These are phyloP conservation scores for Lepidotrigona ventralis DNA, from an alignment of 1,140 invertebrate genomes.

Conservation along the genomic window DNA sequence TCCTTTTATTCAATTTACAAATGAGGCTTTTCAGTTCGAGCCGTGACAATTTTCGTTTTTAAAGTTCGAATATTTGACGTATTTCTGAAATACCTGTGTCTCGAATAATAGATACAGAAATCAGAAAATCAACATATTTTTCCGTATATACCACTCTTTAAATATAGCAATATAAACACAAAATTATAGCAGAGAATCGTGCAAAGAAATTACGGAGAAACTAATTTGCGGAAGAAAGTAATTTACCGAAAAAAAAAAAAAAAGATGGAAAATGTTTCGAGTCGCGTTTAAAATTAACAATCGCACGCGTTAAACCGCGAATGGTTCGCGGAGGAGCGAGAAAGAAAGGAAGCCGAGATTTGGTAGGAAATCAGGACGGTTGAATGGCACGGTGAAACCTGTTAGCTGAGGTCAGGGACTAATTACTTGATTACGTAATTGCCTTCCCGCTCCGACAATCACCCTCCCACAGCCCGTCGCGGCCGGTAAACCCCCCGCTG, in stretches of 20 bases:
- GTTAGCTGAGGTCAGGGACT: slow-evolving; percentile 77
- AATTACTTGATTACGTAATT: slow-evolving; percentile 79
- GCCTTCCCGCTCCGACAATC: slow-evolving; percentile 68
- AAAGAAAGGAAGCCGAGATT: slow-evolving; percentile 38
- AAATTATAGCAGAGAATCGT: not conserved
- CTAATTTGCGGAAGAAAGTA: too few relatives aligned
- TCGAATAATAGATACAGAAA: not conserved
- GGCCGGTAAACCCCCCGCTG: slow-evolving; percentile 66
- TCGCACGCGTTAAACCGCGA: not conserved
- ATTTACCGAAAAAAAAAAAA: too few relatives aligned
- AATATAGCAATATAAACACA: not conserved
- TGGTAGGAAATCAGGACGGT: slow-evolving; percentile 55
- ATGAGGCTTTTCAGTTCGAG: not conserved
- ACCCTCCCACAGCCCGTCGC: slow-evolving; percentile 62
- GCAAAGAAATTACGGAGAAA: not conserved
- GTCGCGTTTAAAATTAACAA: not conserved
- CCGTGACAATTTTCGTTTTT: not conserved
- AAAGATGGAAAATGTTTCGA: too few relatives aligned
- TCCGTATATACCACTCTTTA: not conserved
- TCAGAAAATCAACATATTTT: not conserved
- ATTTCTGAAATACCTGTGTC: not conserved
- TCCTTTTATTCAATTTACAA: too few relatives aligned
- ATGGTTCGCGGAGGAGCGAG: not conserved
- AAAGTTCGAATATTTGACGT: not conserved
- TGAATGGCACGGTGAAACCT: slow-evolving; percentile 61